Conservation (phyloP, 2,113 vertebrate genomes). For the Craseonycteris thonglongyai region DNA sequence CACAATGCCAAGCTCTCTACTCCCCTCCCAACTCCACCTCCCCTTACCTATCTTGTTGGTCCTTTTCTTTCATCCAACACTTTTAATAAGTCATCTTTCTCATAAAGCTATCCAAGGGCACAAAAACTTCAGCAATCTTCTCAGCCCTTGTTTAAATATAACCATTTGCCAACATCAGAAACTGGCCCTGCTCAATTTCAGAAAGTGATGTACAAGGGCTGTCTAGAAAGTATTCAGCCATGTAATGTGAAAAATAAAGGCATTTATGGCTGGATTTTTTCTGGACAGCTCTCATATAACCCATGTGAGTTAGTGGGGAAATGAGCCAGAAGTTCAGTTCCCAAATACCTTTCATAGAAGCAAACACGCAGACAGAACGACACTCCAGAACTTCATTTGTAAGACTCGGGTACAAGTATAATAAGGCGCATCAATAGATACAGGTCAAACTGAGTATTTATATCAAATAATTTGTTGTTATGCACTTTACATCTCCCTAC, state of each 20-base stretch:
- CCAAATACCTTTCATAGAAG: neutral
- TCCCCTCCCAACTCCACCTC: neutral
- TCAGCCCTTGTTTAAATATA: neutral
- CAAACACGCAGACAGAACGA: neutral
- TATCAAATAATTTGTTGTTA: neutral
- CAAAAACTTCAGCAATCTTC: neutral
- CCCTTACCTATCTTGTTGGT: neutral
- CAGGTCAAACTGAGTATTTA: neutral
- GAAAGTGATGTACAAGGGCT: neutral
- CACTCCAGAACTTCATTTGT: neutral
- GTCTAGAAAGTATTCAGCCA: too few species aligned
- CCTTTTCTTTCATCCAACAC: neutral
- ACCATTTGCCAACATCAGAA: neutral
- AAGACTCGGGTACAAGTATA: neutral
- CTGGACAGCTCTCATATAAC: too few species aligned
- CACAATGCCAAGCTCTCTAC: neutral
- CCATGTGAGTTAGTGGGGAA: neutral
- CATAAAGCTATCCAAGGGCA: neutral
- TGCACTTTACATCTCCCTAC: neutral
- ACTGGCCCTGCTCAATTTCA: neutral
- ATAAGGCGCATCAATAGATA: neutral
- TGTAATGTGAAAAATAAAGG: too few species aligned
- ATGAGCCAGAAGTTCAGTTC: neutral
- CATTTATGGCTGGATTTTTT: too few species aligned
- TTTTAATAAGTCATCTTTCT: neutral